A percentile compares a stretch with the other conserved stretches of the same genome.
Conservation (phyloP, 2,888 invertebrate genomes). For the Hirudinaria manillensis region DNA sequence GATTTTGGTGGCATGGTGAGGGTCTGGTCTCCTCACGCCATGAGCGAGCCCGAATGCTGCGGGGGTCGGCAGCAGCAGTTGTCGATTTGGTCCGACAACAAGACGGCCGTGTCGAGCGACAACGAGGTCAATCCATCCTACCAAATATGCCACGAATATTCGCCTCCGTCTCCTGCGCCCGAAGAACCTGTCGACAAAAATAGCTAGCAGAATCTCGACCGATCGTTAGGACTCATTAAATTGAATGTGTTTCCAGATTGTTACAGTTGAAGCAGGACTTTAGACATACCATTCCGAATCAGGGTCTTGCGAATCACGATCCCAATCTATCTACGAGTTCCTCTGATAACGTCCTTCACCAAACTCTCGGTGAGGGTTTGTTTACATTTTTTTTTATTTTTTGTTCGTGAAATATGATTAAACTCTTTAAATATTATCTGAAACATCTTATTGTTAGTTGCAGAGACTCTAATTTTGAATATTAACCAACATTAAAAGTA, state of each 20-base stretch:
- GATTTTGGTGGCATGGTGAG: constrained; percentile 16
- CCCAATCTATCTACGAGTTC: not conserved
- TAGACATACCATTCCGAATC: not conserved
- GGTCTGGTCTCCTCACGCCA: constrained; percentile 37
- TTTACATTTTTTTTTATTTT: not conserved
- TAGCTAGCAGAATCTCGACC: not conserved
- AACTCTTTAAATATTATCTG: no score
- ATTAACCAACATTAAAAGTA: no score
- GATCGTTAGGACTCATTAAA: not conserved
- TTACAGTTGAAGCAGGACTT: constrained; percentile 9
- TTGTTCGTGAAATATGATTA: no score
- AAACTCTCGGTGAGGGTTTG: not conserved
- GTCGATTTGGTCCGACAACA: constrained; percentile 8
- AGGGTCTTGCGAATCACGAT: not conserved
- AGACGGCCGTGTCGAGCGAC: constrained; percentile 27
- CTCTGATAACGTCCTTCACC: constrained; percentile 4
- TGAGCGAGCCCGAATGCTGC: constrained; percentile 43
- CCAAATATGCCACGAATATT: constrained; percentile 34
- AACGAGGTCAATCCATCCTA: constrained; percentile 41
- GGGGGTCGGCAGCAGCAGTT: constrained; percentile 38
- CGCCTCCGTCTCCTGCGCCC: constrained; percentile 40
- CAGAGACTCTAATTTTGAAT: not conserved
- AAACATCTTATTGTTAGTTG: not conserved
- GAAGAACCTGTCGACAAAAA: constrained; percentile 40
- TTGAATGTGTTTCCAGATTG: not conserved